phyloP scores from a whole-genome alignment of 2,888 invertebrate genomes.

The Drosophila multiciliata region DNA sequence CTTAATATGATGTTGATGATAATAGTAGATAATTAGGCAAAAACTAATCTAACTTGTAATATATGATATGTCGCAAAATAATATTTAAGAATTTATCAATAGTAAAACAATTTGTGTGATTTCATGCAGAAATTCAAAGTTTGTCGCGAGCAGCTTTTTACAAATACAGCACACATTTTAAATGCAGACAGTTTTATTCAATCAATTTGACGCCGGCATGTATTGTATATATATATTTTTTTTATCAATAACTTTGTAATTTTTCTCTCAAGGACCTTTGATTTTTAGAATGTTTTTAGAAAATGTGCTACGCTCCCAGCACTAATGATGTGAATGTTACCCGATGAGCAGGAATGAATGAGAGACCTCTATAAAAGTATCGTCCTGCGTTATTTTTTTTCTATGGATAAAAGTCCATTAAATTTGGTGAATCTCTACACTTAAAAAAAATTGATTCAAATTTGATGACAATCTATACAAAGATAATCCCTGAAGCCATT shows the following conservation, averaged over 20 bases:
- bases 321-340: too few species aligned
- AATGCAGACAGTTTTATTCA: neutral
- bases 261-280: too few species aligned
- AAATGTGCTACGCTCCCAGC: neutral
- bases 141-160: neutral
- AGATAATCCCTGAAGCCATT: neutral
- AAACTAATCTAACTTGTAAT: slow-evolving; percentile 19
- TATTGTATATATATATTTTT: neutral
- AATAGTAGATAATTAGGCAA: slow-evolving; percentile 26
- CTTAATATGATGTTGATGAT: slow-evolving; percentile 5
- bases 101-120: slow-evolving; percentile 2
- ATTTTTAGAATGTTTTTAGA: neutral
- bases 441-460: neutral
- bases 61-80: slow-evolving; percentile 8
- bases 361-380: neutral
- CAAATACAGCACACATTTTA: neutral
- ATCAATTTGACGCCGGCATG: neutral
- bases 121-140: neutral
- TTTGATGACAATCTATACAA: neutral
- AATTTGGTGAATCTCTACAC: neutral
- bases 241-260: neutral
- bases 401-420: neutral
- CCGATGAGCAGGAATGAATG: too few species aligned
- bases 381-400: neutral
- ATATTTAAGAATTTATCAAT: slow-evolving; percentile 6